Evolutionary conservation across 2,113 vertebrate genomes (phyloP).

Genomic region (Pontoporia blainvillei): DNA sequence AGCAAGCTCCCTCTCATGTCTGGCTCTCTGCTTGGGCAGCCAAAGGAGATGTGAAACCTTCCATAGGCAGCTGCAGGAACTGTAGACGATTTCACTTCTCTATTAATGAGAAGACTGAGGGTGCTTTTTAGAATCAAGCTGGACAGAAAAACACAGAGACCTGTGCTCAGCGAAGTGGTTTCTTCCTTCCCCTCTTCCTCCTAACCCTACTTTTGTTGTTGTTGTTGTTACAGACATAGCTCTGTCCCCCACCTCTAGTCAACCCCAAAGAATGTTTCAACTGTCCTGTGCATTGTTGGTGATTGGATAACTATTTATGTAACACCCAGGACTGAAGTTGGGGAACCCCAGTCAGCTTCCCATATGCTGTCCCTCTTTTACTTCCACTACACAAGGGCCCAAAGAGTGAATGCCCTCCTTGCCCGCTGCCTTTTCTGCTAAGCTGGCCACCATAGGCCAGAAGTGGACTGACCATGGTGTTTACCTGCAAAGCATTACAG

Average conservation of each 20-base stretch:
- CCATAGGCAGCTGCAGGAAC: not conserved
- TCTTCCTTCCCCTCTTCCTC: not conserved
- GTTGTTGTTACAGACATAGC: not conserved
- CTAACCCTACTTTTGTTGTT: not conserved
- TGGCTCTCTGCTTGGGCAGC: not conserved
- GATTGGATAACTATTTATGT: not conserved
- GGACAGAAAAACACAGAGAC: conserved; percentile 20
- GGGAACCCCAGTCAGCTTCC: not conserved
- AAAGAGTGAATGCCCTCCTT: not conserved
- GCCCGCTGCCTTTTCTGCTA: not conserved
- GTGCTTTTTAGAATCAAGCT: not conserved
- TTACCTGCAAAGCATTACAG: not conserved
- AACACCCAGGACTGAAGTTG: not conserved
- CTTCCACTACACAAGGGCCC: not conserved
- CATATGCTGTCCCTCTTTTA: not conserved
- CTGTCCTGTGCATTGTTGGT: not conserved
- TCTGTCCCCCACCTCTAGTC: not conserved
- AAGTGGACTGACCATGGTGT: not conserved
- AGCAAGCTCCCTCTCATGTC: not conserved
- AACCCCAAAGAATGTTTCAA: not conserved
- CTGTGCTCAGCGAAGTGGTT: not conserved
- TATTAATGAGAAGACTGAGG: not conserved
- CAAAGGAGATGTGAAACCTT: conserved; percentile 62
- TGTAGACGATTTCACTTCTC: conserved; percentile 51
- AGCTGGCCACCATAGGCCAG: not conserved